Evolutionary conservation across 2,113 vertebrate species (phyloP).

Genomic region (Pangasianodon hypophthalmus): DNA sequence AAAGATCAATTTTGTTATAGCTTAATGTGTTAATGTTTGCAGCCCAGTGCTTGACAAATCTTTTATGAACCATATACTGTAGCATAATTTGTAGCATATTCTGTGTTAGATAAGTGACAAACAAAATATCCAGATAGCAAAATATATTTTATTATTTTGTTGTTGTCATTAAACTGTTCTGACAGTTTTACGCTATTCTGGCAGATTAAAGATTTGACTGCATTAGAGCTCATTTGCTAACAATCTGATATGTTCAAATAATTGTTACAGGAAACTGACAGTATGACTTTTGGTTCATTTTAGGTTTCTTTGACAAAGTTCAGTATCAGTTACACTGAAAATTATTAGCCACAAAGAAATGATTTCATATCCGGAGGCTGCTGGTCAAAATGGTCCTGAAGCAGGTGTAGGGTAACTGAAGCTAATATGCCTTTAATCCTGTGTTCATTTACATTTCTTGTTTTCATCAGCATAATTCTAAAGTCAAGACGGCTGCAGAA

Average conservation of each 20-base stretch:
- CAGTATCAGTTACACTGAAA: background rate
- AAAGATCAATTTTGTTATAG: background rate
- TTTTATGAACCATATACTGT: background rate
- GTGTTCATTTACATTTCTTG: conserved; percentile 60
- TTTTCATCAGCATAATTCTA: conserved; percentile 58
- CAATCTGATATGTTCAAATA: background rate
- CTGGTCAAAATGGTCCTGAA: conserved; percentile 25
- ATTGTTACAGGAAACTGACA: background rate
- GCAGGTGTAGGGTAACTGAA: conserved; percentile 56
- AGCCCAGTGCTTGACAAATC: background rate
- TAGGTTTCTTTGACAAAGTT: background rate
- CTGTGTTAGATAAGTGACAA: too few relatives aligned
- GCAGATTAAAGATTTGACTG: background rate
- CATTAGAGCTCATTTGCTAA: background rate
- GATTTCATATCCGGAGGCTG: conserved; percentile 7
- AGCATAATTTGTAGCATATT: background rate
- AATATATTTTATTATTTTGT: background rate
- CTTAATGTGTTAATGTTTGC: background rate
- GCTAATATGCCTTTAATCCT: conserved; percentile 58
- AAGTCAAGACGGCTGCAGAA: conserved; percentile 62
- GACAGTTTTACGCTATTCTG: background rate
- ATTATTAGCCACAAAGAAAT: background rate
- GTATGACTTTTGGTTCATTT: conserved; percentile 1
- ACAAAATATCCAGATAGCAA: background rate
- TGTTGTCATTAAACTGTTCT: background rate